These are phyloP conservation scores for Pelobates fuscus DNA, from an alignment of 2,113 vertebrate genomes.

Conservation along the genomic window DNA sequence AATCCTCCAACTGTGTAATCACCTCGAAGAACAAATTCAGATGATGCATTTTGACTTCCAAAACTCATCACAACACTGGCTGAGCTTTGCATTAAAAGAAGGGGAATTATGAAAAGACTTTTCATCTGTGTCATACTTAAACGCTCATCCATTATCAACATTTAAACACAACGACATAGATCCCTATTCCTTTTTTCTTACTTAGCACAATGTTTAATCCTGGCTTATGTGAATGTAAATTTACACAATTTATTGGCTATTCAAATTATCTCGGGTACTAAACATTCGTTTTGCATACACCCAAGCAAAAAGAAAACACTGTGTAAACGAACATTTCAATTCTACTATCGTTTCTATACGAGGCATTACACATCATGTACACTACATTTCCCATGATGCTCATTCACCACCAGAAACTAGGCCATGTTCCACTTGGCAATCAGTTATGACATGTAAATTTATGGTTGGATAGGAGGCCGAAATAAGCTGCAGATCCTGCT, in stretches of 20 bases:
- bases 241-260: background rate
- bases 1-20: slow-evolving; percentile 74
- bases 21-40: slow-evolving; percentile 54
- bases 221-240: background rate
- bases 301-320: background rate
- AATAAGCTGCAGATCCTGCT: too few relatives aligned
- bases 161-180: background rate
- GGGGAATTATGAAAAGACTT: background rate
- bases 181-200: background rate
- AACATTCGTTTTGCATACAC: slow-evolving; percentile 14
- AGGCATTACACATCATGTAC: too few relatives aligned
- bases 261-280: slow-evolving; percentile 7
- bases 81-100: background rate
- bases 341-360: too few relatives aligned
- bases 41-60: background rate
- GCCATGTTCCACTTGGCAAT: too few relatives aligned
- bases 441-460: too few relatives aligned
- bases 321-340: too few relatives aligned
- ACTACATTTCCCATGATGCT: too few relatives aligned
- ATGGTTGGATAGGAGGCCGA: too few relatives aligned
- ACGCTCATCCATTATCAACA: background rate
- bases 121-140: background rate
- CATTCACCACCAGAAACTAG: too few relatives aligned
- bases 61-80: background rate
- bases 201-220: slow-evolving; percentile 8